These are phyloP conservation scores for Crossaster papposus DNA, from an alignment of 53 echinoderm and acorn worm genomes.

Conservation along the genomic window DNA sequence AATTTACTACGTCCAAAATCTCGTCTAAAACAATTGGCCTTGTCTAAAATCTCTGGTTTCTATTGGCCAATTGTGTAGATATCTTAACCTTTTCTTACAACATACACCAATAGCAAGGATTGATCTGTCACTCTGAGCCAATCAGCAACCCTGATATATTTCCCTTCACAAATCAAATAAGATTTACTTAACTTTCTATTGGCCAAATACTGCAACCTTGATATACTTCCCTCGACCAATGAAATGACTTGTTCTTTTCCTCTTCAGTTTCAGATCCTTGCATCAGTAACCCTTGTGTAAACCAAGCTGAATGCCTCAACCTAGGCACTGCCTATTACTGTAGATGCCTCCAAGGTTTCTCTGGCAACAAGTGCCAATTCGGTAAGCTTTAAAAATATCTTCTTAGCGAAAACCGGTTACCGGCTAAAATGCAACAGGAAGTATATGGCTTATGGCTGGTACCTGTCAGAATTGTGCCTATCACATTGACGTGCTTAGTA, in stretches of 20 bases:
- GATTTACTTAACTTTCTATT: neutral
- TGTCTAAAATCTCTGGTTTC: too few species aligned
- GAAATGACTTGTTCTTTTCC: neutral
- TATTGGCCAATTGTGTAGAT: too few species aligned
- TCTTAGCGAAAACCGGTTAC: neutral
- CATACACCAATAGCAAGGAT: too few species aligned
- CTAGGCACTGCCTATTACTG: slow-evolving; percentile 68
- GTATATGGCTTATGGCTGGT: neutral
- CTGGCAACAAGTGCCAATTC: slow-evolving; percentile 71
- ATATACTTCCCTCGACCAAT: neutral
- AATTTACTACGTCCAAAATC: too few species aligned
- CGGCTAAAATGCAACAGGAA: neutral
- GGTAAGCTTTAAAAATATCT: slow-evolving; percentile 57
- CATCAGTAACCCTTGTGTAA: slow-evolving; percentile 62
- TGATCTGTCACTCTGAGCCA: too few species aligned
- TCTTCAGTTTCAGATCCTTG: slow-evolving; percentile 53
- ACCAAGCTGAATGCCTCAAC: slow-evolving; percentile 62
- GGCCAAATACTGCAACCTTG: too few species aligned
- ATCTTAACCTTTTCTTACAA: too few species aligned
- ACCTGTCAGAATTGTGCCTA: neutral
- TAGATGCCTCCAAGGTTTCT: slow-evolving; percentile 65
- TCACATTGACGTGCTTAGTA: neutral
- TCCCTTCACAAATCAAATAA: too few species aligned
- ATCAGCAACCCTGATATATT: too few species aligned
- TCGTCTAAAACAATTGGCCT: too few species aligned